Conservation (phyloP, 1,140 invertebrate species). For the Brachionus sp. region DNA sequence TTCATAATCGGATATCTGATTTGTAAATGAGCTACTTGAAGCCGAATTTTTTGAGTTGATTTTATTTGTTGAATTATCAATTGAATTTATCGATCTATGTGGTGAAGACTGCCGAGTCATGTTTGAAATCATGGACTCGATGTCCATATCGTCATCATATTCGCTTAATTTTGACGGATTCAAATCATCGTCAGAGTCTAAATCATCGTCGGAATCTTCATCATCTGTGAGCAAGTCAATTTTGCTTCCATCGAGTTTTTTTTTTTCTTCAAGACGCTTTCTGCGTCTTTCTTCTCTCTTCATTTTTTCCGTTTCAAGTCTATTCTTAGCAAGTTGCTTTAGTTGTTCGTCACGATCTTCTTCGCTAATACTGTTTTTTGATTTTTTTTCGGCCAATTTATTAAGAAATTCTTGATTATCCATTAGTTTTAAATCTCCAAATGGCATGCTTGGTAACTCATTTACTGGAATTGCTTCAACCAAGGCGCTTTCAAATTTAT, state of each 20-base stretch:
- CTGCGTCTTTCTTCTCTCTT: neutral
- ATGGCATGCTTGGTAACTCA: neutral
- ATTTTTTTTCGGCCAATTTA: neutral
- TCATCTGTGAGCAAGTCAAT: neutral
- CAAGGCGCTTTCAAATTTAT: slow-evolving; percentile 3
- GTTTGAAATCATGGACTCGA: slow-evolving; percentile 19
- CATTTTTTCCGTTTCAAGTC: neutral
- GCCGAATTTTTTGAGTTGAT: slow-evolving; percentile 13
- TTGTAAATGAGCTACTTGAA: neutral
- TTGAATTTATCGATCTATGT: neutral
- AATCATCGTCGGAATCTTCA: neutral
- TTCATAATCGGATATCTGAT: neutral
- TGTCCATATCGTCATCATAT: slow-evolving; percentile 31
- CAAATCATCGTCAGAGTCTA: neutral
- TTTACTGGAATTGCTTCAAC: slow-evolving; percentile 12
- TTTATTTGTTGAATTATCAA: neutral
- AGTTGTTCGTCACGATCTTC: slow-evolving; percentile 23
- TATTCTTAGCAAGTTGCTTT: neutral
- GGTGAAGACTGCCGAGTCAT: slow-evolving; percentile 28
- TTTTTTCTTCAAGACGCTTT: neutral
- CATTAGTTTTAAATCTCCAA: slow-evolving; percentile 9
- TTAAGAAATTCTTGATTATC: slow-evolving; percentile 3
- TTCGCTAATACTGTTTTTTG: neutral
- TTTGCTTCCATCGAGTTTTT: neutral
- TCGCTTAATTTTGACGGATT: slow-evolving; percentile 27